A percentile compares a stretch with the other conserved stretches of the same genome.
phyloP scores from a whole-genome alignment of 2,888 invertebrate species.

The Andricus quercusramuli region DNA sequence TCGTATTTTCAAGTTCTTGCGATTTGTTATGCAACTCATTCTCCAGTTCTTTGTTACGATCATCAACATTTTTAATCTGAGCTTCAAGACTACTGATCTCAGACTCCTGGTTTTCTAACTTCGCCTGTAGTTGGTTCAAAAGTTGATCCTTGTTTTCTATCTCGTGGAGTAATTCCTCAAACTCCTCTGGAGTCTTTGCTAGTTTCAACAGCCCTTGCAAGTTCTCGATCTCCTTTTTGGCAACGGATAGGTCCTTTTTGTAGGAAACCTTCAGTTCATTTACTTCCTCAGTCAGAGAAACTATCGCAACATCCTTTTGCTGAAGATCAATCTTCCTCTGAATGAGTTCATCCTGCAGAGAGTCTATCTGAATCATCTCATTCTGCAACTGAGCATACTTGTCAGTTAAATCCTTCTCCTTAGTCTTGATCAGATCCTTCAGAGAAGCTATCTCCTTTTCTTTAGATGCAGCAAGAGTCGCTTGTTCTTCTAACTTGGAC shows the following conservation, averaged over 20 bases:
- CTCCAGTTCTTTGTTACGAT: constrained; percentile 51
- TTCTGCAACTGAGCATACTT: constrained; percentile 64
- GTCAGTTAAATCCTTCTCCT: constrained; percentile 77
- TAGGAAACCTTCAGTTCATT: constrained; percentile 53
- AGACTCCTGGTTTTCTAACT: constrained; percentile 18
- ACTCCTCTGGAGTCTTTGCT: neutral
- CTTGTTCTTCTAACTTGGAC: constrained; percentile 62
- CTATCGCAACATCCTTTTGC: constrained; percentile 81
- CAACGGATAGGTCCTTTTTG: constrained; percentile 60
- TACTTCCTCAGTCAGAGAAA: constrained; percentile 65
- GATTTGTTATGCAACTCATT: constrained; percentile 54
- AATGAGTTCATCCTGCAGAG: constrained; percentile 77
- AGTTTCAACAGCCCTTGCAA: constrained; percentile 34
- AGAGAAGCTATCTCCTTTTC: constrained; percentile 73
- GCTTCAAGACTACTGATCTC: constrained; percentile 57
- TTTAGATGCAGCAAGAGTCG: constrained; percentile 53
- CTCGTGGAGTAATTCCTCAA: neutral
- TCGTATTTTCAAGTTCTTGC: constrained; percentile 68
- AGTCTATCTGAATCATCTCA: constrained; percentile 65
- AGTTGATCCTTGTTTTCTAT: neutral
- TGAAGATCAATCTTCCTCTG: constrained; percentile 80
- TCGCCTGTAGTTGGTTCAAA: constrained; percentile 47
- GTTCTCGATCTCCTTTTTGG: constrained; percentile 48
- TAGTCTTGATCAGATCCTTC: constrained; percentile 79
- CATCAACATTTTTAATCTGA: constrained; percentile 78